These are phyloP conservation scores for Neoascia interrupta DNA, from an alignment of 2,888 invertebrate genomes.

Conservation along the genomic window DNA sequence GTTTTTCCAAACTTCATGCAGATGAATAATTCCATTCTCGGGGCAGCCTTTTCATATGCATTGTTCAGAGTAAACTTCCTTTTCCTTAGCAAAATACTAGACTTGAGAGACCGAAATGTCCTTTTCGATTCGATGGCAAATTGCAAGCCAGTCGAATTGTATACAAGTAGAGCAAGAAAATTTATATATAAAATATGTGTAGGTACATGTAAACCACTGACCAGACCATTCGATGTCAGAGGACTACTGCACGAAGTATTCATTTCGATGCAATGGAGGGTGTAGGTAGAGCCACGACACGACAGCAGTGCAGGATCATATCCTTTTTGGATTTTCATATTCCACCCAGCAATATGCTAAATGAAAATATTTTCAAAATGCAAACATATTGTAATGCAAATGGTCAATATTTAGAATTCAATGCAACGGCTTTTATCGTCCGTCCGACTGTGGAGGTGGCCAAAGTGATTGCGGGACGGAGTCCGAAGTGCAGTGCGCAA, in stretches of 20 bases:
- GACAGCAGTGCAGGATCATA: conserved; percentile 3
- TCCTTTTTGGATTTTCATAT: conserved; percentile 59
- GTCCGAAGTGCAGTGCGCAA: not conserved
- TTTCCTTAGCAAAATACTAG: no score
- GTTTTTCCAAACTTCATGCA: no score
- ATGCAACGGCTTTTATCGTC: conserved; percentile 51
- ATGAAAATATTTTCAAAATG: conserved; percentile 76
- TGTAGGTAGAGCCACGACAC: not conserved
- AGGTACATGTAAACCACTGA: no score
- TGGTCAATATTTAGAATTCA: conserved; percentile 75
- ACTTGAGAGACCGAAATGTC: no score
- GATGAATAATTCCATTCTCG: no score
- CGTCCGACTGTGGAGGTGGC: conserved; percentile 15
- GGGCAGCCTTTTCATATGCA: no score
- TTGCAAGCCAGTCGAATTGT: no score
- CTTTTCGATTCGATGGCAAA: no score
- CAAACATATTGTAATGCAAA: conserved; percentile 77
- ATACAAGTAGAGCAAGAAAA: no score
- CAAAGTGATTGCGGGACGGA: not conserved
- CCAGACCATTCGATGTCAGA: no score
- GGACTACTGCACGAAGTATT: conserved; percentile 24
- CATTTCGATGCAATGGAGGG: conserved; percentile 9
- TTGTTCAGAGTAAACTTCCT: no score
- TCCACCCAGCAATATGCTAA: conserved; percentile 62
- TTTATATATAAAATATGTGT: no score